Base-by-base conservation (phyloP, 2,113 vertebrate genomes). In the Rhombomys opimus region DNA sequence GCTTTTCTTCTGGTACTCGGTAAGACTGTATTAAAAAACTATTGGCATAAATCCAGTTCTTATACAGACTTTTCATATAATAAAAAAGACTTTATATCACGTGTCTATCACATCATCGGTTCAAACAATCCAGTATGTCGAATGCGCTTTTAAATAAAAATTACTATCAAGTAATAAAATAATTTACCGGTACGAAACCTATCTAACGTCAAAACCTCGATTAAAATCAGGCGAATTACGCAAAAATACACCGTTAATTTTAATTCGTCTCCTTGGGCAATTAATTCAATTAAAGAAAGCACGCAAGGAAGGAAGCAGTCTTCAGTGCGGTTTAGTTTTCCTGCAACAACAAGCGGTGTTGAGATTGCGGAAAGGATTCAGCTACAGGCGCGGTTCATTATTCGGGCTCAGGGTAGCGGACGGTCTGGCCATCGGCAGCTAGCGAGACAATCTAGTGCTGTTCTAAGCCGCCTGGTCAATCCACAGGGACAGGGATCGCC, bases 391-490 rank as follows among this genome's bases (percentile, higher is more conserved):
- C 93, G 75, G 61, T 93, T 94, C 91, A 87, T 77, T 96, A 87
- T 94, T 50, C 73, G 32, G 91, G 95, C 50, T 90, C 93, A 63
- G 63, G 63, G 95, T 96, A 86, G 93, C 4, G 95, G 95, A 96
- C 52, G 92, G 84, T 41, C 90, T 22, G 85, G 46, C 87, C 90
- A 72, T 86, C 97, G 67, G 90, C 95, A 78, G 97, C 92, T 52
- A 81, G 12, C 27, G 72, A 73, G 15, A 85, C 65, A 2, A 84
- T 7, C 11, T 25, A 76, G 91, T 38, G 50, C 65, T 50, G 78
- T 93, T 81, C 86, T 30, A 81, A 85, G 92, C 88, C 65, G 73
- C 63, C 41, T 8, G 25, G 84, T 95, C 94, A 89, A 80, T 68
- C 65, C 67, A 22, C 89, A 14, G 67, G 0, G 88, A n/a, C 12